Base-by-base conservation (phyloP, 2,113 vertebrate species). In the Colaptes auratus region DNA sequence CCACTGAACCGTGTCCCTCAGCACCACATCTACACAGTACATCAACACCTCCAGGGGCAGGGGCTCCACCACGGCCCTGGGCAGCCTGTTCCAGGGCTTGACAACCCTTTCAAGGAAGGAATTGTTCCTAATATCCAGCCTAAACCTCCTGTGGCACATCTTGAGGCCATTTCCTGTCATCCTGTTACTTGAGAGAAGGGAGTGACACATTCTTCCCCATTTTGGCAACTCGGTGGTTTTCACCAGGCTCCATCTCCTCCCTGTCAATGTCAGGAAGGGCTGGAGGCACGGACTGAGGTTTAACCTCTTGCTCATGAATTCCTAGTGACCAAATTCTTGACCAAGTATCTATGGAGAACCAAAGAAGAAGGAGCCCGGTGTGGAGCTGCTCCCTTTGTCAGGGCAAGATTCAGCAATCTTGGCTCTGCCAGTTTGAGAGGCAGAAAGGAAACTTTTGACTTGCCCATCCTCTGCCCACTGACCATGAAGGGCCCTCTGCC, bases 341-440 rank as follows among this genome's bases (percentile, higher is more conserved):
- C 18, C 28, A 52, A 17, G 9, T 23, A 3, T 2, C 36, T 14
- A 4, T 8, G 50, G 36, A 33, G 33, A 58, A 33, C 33, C 69
- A 60, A 5, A 15, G 33, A 42, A 11, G 58, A 21, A 42, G 13
- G 18, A 36, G 19, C 19, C 48, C 39, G 53, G 63, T 27, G 67
- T n/a, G 44, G 71, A 87, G 21, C 61, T 53, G 55, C 50, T 65
- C 31, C 6, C 3, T 59, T 12, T 11, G 4, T 2, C 46, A 1
- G 4, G 56, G 46, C 0, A 2, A 52, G 46, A 17, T n/a, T 36
- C 3, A 11, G 7, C 4, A 2, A 2, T 3, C 28, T 39, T 3
- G 4, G 31, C 46, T n/a, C 36, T 17, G 63, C 18, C 1, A 0
- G 10, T 36, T 5, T 59, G 75, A 72, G 61, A 27, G 15, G 55